These are phyloP conservation scores for Amorpha juglandis DNA, from an alignment of 2,888 invertebrate genomes.

Conservation along the genomic window DNA sequence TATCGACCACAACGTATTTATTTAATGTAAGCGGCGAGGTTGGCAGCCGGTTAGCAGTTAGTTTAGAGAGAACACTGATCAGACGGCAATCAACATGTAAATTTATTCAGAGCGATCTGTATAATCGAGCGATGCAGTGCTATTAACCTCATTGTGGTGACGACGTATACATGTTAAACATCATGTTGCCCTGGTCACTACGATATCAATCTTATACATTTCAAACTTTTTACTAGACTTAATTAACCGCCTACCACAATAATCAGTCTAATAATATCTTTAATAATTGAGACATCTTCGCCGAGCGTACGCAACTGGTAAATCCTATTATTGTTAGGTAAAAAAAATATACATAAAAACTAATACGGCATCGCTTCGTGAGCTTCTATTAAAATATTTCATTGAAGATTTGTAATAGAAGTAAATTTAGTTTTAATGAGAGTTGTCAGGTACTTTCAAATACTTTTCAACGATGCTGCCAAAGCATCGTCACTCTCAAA, in stretches of 20 bases:
- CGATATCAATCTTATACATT: conserved; percentile 63
- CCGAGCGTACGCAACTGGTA: neutral
- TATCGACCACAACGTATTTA: conserved; percentile 53
- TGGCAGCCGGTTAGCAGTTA: conserved; percentile 65
- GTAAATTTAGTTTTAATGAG: conserved; percentile 23
- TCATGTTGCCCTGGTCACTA: conserved; percentile 60
- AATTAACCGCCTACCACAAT: conserved; percentile 8
- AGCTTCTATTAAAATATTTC: conserved; percentile 19
- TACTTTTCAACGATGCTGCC: conserved; percentile 16
- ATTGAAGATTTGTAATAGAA: conserved; percentile 17
- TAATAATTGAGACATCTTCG: conserved; percentile 14
- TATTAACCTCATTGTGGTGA: conserved; percentile 74
- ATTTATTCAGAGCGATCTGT: conserved; percentile 79
- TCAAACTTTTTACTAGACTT: conserved; percentile 36
- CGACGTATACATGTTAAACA: conserved; percentile 66
- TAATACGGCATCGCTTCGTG: neutral
- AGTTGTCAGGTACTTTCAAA: conserved; percentile 17
- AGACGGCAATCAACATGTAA: conserved; percentile 75
- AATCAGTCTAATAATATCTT: conserved; percentile 13
- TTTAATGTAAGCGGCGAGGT: conserved; percentile 58
- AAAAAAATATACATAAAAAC: neutral
- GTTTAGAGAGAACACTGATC: conserved; percentile 73
- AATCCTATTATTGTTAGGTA: neutral
- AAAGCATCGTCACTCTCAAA: conserved; percentile 19
- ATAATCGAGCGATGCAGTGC: conserved; percentile 70